These are phyloP conservation scores for Mola mola DNA, from an alignment of 2,113 vertebrate genomes.

Conservation along the genomic window DNA sequence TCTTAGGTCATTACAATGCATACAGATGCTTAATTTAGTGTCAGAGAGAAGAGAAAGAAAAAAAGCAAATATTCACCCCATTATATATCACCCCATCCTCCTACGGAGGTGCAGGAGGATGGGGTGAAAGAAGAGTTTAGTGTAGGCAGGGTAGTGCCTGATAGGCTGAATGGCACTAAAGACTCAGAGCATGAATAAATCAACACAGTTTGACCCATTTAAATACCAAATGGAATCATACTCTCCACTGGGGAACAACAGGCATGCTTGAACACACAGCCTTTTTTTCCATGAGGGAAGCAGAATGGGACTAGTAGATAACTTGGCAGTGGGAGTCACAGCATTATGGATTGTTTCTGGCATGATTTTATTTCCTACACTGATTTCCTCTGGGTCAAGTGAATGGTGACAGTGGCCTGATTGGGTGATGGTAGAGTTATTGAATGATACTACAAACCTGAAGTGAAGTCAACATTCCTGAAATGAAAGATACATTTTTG, in stretches of 20 bases:
- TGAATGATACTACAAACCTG: conserved; percentile 28
- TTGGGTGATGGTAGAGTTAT: conserved; percentile 30
- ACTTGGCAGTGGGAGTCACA: conserved; percentile 5
- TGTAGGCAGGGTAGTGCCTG: conserved; percentile 39
- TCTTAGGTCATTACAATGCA: too few relatives aligned
- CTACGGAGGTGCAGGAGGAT: conserved; percentile 1
- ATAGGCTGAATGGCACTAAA: conserved; percentile 70
- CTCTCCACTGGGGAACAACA: conserved; percentile 50
- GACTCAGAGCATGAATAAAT: conserved; percentile 79
- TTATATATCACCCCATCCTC: too few relatives aligned
- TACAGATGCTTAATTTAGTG: too few relatives aligned
- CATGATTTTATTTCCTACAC: conserved; percentile 32
- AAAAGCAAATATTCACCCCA: too few relatives aligned
- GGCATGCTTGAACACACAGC: conserved; percentile 55
- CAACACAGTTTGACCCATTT: conserved; percentile 80
- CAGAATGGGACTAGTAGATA: conserved; percentile 34
- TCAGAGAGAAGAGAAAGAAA: too few relatives aligned
- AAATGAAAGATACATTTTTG: too few relatives aligned
- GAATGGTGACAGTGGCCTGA: conserved; percentile 22
- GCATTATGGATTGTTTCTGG: conserved; percentile 33
- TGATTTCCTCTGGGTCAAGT: conserved; percentile 45
- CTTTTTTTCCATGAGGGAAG: conserved; percentile 63
- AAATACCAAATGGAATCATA: conserved; percentile 76
- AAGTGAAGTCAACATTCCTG: conserved; percentile 36
- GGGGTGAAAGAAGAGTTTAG: conserved; percentile 21